phyloP scores from a whole-genome alignment of 1,140 invertebrate species.

The Adoxophyes honmai region DNA sequence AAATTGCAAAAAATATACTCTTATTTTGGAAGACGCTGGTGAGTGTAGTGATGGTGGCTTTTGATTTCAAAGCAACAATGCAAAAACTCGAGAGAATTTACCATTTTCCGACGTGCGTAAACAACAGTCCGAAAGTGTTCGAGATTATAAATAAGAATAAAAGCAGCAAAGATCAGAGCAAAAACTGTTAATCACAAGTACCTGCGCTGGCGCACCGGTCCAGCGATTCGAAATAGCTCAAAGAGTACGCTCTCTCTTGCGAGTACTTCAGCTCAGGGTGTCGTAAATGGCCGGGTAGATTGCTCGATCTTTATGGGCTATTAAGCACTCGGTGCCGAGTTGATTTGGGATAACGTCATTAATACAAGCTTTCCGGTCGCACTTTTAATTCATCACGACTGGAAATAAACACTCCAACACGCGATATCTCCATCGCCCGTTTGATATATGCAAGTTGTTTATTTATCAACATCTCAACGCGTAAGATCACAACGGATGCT shows the following conservation, averaged over 20 bases:
- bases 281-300: conserved; percentile 45
- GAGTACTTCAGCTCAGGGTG: conserved; percentile 34
- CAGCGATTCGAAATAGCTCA: conserved; percentile 45
- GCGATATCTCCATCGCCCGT: neutral
- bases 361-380: conserved; percentile 14
- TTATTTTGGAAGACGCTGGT: too few relatives aligned
- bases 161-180: conserved; percentile 42
- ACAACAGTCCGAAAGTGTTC: conserved; percentile 42
- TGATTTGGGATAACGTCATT: conserved; percentile 21
- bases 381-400: neutral
- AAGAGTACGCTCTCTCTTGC: conserved; percentile 26
- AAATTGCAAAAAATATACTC: too few relatives aligned
- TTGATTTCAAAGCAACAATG: neutral
- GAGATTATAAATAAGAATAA: conserved; percentile 32
- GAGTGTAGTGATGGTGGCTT: neutral
- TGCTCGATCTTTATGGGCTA: conserved; percentile 46
- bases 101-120: conserved; percentile 35
- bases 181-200: conserved; percentile 54
- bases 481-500: too few relatives aligned
- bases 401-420: neutral
- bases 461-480: too few relatives aligned
- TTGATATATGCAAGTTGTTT: too few relatives aligned
- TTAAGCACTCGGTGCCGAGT: conserved; percentile 35
- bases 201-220: conserved; percentile 37
- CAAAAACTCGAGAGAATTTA: conserved; percentile 18